A percentile compares a stretch with the other conserved stretches of the same genome.
These are phyloP conservation scores for Apistogramma diplotaenia DNA, from an alignment of 2,113 vertebrate genomes.

Conservation along the genomic window DNA sequence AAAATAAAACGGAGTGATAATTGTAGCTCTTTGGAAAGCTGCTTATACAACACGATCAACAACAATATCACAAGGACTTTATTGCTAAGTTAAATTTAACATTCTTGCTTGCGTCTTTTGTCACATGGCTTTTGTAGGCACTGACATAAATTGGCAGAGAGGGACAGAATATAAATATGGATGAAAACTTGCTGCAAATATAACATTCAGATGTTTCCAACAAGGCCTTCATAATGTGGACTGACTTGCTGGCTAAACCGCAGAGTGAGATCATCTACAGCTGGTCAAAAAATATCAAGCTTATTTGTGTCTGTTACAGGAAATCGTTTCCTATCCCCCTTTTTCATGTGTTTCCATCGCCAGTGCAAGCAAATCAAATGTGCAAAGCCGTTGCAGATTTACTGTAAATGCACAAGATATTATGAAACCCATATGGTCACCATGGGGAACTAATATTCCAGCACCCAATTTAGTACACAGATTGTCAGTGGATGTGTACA, in stretches of 20 bases:
- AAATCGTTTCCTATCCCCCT: background rate
- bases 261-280: background rate
- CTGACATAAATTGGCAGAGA: constrained; percentile 15
- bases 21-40: background rate
- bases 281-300: background rate
- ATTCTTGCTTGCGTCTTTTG: constrained; percentile 14
- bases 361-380: background rate
- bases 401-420: background rate
- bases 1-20: background rate
- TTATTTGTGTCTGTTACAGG: background rate
- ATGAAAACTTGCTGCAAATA: background rate
- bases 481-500: background rate
- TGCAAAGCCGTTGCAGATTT: background rate
- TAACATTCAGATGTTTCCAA: constrained; percentile 8
- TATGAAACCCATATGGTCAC: background rate
- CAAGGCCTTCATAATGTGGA: background rate
- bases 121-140: constrained; percentile 11
- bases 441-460: background rate
- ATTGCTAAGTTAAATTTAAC: constrained; percentile 22
- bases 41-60: background rate
- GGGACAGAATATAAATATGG: background rate
- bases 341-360: background rate
- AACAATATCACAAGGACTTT: background rate
- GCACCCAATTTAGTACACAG: background rate
- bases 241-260: background rate